Conservation (phyloP, 2,113 vertebrate genomes). For the Picathartes gymnocephalus region DNA sequence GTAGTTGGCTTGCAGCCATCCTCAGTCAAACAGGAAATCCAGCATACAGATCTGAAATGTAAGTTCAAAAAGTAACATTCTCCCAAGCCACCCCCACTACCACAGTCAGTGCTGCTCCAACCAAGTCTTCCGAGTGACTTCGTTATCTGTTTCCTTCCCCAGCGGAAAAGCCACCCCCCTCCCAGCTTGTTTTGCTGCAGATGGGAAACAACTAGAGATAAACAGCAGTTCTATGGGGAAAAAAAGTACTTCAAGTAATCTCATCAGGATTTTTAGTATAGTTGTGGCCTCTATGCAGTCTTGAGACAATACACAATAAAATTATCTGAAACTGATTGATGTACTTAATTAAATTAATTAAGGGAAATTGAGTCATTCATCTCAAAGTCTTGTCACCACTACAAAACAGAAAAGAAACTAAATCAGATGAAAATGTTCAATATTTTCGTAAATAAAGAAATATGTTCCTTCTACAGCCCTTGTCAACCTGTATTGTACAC, state of each 20-base stretch:
- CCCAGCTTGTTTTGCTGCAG: slow-evolving; percentile 21
- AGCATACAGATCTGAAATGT: slow-evolving; percentile 14
- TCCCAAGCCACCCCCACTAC: neutral
- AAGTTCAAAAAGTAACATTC: slow-evolving; percentile 43
- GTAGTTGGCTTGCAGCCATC: slow-evolving; percentile 4
- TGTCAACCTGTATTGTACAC: neutral
- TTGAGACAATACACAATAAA: slow-evolving; percentile 1
- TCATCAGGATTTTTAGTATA: neutral
- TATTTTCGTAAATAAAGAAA: neutral
- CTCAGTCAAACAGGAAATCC: slow-evolving; percentile 47
- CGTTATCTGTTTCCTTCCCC: slow-evolving; percentile 66
- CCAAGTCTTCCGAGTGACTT: slow-evolving; percentile 45
- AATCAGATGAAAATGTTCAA: neutral
- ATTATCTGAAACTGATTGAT: neutral
- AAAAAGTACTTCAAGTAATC: slow-evolving; percentile 28
- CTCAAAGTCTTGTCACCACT: neutral
- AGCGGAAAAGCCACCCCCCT: slow-evolving; percentile 16
- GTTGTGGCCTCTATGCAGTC: neutral
- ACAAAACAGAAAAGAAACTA: neutral
- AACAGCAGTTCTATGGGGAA: slow-evolving; percentile 49
- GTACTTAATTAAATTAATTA: neutral
- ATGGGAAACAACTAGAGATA: slow-evolving; percentile 63
- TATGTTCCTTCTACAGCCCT: neutral
- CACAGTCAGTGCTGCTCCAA: neutral
- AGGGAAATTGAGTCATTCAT: neutral